Evolutionary conservation across 1,140 invertebrate species (phyloP), one percentile per base, ranked within the genome.

Genomic region (Heliconius himera): DNA sequence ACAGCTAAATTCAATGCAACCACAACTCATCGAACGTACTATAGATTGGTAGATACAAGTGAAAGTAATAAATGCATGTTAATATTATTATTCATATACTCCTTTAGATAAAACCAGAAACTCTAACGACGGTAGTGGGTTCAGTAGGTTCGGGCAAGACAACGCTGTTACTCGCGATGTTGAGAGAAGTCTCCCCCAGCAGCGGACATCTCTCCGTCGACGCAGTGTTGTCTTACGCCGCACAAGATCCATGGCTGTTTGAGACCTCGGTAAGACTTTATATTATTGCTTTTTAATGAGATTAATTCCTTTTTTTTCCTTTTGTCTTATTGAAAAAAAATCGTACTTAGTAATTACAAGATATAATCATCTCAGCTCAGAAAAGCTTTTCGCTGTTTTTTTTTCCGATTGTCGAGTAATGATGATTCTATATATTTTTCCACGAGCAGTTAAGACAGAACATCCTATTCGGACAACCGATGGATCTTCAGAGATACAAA

Each of bases 71-170:
- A 56, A 72, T 4, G 11, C 11, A 0, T 16, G 13, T 22, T 66
- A 66, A 26, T 13, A 3, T 13, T 1, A 16, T 66, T 56, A 22
- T 56, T 22, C 9, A 3, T 22, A 56, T 56, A 36, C 33, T 5
- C 11, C 74, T 77, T 75, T 70, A 95, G 78, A 95, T 97, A 33
- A 95, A 95, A 81, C 95, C 96, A 4, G 96, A 96, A 16, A 95
- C 97, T 38, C 86, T 98, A 13, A 90, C 97, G 22, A 66, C 60
- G 11, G 26, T 66, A 16, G 60, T 66, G 11, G 60, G 60, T 66
- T 66, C 60, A 66, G 97, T 98, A 41, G 97, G 97, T 8, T 95
- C 96, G 1, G 97, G 98, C n/a, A 98, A 98, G 85, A 96, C 95
- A 0, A 96, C 98, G 8, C 92, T 99, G 0, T 91, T 99, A 0